These are phyloP conservation scores for Silurus aristotelis DNA, from an alignment of 2,797 vertebrate species.

Conservation along the genomic window DNA sequence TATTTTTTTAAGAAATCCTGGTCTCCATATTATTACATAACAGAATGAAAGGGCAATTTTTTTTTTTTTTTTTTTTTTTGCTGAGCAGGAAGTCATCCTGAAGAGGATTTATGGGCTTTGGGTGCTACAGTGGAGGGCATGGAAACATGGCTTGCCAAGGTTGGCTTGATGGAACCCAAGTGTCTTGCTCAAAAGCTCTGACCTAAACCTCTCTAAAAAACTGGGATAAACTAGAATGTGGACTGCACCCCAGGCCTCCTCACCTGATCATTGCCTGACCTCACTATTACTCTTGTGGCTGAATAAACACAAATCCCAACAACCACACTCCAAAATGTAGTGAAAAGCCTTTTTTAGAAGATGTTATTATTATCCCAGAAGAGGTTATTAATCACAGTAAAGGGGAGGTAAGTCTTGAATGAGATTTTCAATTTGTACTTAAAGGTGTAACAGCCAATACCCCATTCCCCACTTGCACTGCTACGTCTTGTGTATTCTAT, in stretches of 20 bases:
- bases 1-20: too few species aligned
- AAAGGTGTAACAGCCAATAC: not conserved
- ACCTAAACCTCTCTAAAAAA: not conserved
- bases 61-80: too few species aligned
- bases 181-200: not conserved
- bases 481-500: not conserved
- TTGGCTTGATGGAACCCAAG: not conserved
- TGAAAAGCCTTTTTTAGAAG: not conserved
- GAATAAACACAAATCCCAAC: not conserved
- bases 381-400: not conserved
- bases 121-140: not conserved
- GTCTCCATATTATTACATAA: too few species aligned
- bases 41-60: too few species aligned
- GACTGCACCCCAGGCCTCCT: not conserved
- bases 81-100: too few species aligned
- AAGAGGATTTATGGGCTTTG: too few species aligned
- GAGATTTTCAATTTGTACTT: not conserved
- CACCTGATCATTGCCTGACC: not conserved
- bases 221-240: not conserved
- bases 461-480: not conserved
- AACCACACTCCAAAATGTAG: not conserved
- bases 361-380: not conserved
- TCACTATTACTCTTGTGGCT: not conserved
- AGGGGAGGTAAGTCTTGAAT: not conserved
- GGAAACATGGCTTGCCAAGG: not conserved